Evolutionary conservation across 1,140 invertebrate species (phyloP).

Genomic region (Euschistus heros): DNA sequence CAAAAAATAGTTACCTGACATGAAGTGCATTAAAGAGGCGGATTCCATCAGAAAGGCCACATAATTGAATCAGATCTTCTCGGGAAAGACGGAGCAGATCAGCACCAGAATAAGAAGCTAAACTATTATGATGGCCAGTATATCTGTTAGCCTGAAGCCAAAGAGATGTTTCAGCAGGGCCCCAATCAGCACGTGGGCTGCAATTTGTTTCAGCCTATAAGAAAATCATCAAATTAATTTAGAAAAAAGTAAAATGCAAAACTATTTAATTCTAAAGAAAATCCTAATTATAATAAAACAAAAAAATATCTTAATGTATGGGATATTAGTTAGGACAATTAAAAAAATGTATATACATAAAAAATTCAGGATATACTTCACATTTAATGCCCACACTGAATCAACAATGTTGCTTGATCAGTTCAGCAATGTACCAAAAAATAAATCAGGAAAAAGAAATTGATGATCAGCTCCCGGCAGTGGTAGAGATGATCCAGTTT

Average conservation of each 20-base stretch:
- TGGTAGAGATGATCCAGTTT: no score
- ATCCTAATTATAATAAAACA: neutral
- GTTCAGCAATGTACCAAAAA: no score
- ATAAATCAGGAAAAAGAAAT: no score
- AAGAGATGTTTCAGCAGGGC: constrained; percentile 52
- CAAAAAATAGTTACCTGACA: constrained; percentile 37
- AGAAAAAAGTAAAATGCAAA: neutral
- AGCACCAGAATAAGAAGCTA: constrained; percentile 62
- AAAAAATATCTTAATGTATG: no score
- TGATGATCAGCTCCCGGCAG: no score
- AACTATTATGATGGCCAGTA: constrained; percentile 57
- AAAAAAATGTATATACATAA: no score
- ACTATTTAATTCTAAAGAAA: neutral
- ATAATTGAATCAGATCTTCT: constrained; percentile 88
- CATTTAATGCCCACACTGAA: no score
- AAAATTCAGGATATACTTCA: no score
- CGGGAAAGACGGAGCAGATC: constrained; percentile 76
- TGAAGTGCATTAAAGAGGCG: constrained; percentile 83
- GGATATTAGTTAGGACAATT: no score
- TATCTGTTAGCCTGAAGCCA: constrained; percentile 78
- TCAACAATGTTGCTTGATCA: no score
- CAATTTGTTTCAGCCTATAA: neutral
- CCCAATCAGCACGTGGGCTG: constrained; percentile 13
- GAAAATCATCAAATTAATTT: neutral
- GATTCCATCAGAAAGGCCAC: constrained; percentile 82